Conservation (phyloP, 2,888 invertebrate genomes). For the Nomada lathburiana region DNA sequence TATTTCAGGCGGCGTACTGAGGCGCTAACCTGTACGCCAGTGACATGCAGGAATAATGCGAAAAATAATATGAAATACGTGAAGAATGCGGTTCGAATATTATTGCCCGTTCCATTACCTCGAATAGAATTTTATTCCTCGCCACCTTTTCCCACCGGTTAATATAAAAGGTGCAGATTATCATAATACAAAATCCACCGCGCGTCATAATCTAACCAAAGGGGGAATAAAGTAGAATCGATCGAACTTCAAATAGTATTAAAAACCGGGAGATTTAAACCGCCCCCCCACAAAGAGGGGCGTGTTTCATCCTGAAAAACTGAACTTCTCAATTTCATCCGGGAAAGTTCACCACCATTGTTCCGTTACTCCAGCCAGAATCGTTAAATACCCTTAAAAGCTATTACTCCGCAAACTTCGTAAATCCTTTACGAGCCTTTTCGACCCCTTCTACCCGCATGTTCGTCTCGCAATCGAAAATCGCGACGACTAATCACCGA, state of each 20-base stretch:
- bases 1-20: background rate
- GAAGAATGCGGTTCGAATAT: background rate
- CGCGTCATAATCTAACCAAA: background rate
- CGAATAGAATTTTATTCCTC: no score
- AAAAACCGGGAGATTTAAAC: slow-evolving; percentile 9
- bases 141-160: no score
- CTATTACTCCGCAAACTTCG: slow-evolving; percentile 30
- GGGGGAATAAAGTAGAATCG: background rate
- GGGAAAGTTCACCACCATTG: slow-evolving; percentile 7
- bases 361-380: slow-evolving; percentile 22
- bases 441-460: background rate
- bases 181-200: background rate
- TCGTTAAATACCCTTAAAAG: slow-evolving; percentile 21
- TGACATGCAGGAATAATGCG: background rate
- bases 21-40: background rate
- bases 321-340: slow-evolving; percentile 39
- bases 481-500: background rate
- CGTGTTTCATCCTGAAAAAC: slow-evolving; percentile 21
- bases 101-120: background rate
- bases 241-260: background rate
- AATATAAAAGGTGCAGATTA: background rate
- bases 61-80: background rate
- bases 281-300: background rate
- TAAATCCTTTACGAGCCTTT: slow-evolving; percentile 13
- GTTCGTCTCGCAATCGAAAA: background rate